Percentiles rank a stretch among this genome's conserved stretches.
Evolutionary conservation across 1,140 invertebrate species (phyloP).

Genomic region (Manduca sexta): DNA sequence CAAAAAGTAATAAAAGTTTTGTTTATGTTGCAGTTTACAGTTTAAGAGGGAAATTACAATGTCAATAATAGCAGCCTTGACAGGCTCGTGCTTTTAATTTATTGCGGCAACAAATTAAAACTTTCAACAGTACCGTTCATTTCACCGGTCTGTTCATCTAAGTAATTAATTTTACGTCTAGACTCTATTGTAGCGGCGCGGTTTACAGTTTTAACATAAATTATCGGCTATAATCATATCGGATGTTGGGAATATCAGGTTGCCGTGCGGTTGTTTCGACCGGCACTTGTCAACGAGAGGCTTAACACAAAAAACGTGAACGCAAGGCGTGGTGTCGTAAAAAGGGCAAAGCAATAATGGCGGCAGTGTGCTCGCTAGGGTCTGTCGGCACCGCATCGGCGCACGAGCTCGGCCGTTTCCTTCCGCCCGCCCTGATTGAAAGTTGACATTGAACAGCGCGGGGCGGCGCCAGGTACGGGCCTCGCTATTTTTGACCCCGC

Average conservation of each 20-base stretch:
- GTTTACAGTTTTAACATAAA: neutral
- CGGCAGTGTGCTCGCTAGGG: slow-evolving; percentile 21
- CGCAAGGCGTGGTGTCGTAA: slow-evolving; percentile 27
- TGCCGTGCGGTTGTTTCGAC: slow-evolving; percentile 19
- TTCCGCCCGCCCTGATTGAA: slow-evolving; percentile 61
- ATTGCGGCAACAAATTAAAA: slow-evolving; percentile 3
- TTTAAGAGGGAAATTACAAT: slow-evolving; percentile 37
- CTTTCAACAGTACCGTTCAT: neutral
- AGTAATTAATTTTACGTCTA: too few species aligned
- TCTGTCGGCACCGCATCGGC: slow-evolving; percentile 14
- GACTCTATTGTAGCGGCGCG: too few species aligned
- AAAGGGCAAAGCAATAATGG: slow-evolving; percentile 44
- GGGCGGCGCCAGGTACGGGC: slow-evolving; percentile 63
- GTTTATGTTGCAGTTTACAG: slow-evolving; percentile 46
- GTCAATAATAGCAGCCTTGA: slow-evolving; percentile 19
- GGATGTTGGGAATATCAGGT: neutral
- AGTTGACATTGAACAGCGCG: slow-evolving; percentile 61
- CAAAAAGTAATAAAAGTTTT: slow-evolving; percentile 62
- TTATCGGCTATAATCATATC: neutral
- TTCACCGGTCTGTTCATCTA: too few species aligned
- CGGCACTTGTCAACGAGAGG: slow-evolving; percentile 24
- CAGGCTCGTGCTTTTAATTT: slow-evolving; percentile 10
- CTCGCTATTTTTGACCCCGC: slow-evolving; percentile 65
- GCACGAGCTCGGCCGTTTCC: slow-evolving; percentile 36
- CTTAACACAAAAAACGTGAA: slow-evolving; percentile 40